Evolutionary conservation across 2,113 vertebrate species (phyloP).

Genomic region (Laticauda laticaudata): DNA sequence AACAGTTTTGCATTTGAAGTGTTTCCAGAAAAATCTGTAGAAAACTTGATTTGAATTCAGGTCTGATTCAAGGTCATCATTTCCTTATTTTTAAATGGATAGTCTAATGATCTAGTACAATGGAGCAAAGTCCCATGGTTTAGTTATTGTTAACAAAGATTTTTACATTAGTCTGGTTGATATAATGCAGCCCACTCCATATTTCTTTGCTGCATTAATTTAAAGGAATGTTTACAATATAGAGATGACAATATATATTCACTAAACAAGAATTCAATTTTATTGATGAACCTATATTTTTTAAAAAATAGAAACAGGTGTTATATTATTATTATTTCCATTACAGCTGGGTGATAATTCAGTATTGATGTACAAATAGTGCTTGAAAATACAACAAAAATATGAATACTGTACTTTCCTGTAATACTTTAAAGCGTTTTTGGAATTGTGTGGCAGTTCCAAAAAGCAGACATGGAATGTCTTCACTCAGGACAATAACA

Average conservation of each 20-base stretch:
- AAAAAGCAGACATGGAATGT: background rate
- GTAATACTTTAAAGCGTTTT: background rate
- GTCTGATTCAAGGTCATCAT: slow-evolving; percentile 49
- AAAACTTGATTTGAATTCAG: slow-evolving; percentile 43
- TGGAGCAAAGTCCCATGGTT: slow-evolving; percentile 41
- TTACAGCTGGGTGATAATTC: background rate
- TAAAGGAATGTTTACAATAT: slow-evolving; percentile 44
- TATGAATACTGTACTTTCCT: background rate
- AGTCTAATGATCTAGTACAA: slow-evolving; percentile 38
- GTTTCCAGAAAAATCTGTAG: slow-evolving; percentile 52
- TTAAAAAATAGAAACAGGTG: background rate
- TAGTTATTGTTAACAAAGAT: slow-evolving; percentile 57
- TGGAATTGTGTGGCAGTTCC: background rate
- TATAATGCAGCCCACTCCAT: slow-evolving; percentile 44
- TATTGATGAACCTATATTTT: slow-evolving; percentile 33
- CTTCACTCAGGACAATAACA: background rate
- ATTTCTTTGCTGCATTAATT: slow-evolving; percentile 46
- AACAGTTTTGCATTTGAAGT: slow-evolving; percentile 33
- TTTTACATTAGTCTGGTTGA: slow-evolving; percentile 57
- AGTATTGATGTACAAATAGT: background rate
- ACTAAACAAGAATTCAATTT: slow-evolving; percentile 44
- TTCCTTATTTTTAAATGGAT: slow-evolving; percentile 58
- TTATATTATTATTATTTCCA: background rate
- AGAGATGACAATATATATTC: slow-evolving; percentile 32
- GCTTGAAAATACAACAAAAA: background rate